A percentile compares a stretch with the other conserved stretches of the same genome.
These are phyloP conservation scores for Acipenser ruthenus DNA, from an alignment of 2,797 vertebrate species.

Conservation along the genomic window DNA sequence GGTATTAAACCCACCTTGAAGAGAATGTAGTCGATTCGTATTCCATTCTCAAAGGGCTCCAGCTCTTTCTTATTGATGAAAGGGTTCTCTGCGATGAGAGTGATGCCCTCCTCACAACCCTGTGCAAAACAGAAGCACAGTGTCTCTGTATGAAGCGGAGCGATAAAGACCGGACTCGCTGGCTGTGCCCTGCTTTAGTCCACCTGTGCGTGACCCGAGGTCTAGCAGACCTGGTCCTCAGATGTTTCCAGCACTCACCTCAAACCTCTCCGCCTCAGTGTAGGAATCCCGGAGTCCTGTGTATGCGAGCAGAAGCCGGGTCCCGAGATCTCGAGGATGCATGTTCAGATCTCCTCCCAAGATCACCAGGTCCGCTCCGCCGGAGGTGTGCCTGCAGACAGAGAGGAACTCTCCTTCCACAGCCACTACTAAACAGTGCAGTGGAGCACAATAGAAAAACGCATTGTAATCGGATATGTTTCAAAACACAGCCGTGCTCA, in stretches of 20 bases:
- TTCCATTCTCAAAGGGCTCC: constrained; percentile 69
- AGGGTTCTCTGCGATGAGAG: constrained; percentile 75
- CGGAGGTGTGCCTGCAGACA: constrained; percentile 72
- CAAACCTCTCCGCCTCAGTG: constrained; percentile 59
- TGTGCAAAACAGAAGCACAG: constrained; percentile 34
- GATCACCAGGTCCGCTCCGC: constrained; percentile 74
- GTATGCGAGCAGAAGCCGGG: constrained; percentile 68
- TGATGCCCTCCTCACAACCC: constrained; percentile 80
- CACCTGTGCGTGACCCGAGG: too few species aligned
- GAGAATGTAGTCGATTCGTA: constrained; percentile 90
- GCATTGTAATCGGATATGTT: too few species aligned
- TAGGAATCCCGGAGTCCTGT: constrained; percentile 76
- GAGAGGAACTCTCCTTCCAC: background rate
- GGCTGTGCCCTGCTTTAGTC: too few species aligned
- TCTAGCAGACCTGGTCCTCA: too few species aligned
- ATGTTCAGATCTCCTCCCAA: constrained; percentile 90
- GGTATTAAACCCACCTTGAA: constrained; percentile 64
- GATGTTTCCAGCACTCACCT: constrained; percentile 50
- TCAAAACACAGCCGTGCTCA: too few species aligned
- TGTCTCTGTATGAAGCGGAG: too few species aligned
- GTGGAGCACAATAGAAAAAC: too few species aligned
- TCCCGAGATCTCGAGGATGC: constrained; percentile 83
- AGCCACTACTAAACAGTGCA: too few species aligned
- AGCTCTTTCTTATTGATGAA: constrained; percentile 70
- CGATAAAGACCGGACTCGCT: too few species aligned